Conservation (phyloP, 2,797 vertebrate species). For the Sternotherus odoratus region DNA sequence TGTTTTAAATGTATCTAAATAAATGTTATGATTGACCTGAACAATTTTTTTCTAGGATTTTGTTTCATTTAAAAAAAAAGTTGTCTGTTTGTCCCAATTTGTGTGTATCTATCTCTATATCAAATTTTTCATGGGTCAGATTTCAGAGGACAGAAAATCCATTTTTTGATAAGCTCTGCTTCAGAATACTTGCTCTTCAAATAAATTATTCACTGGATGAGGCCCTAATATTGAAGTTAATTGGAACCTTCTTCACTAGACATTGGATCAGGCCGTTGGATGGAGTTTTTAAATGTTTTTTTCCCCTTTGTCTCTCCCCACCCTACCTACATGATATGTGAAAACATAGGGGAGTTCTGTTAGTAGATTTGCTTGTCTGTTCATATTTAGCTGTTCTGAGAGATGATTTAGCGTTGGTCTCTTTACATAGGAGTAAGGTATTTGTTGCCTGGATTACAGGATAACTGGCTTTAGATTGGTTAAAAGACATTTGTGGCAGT, state of each 20-base stretch:
- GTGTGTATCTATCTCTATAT: too few relatives aligned
- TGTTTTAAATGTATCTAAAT: too few relatives aligned
- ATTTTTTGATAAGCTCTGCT: too few relatives aligned
- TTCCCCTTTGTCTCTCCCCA: not conserved
- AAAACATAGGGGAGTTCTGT: slow-evolving; percentile 12
- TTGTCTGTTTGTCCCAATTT: too few relatives aligned
- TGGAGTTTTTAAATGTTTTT: slow-evolving; percentile 7
- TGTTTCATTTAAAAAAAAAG: too few relatives aligned
- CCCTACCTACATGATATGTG: not conserved
- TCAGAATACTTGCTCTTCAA: not conserved
- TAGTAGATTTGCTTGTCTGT: not conserved
- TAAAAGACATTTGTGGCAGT: not conserved
- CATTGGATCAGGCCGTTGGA: not conserved
- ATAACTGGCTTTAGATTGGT: not conserved
- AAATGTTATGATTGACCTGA: too few relatives aligned
- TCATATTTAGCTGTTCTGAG: not conserved
- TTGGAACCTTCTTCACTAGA: not conserved
- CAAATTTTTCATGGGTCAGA: too few relatives aligned
- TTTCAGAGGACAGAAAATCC: too few relatives aligned
- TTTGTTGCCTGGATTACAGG: not conserved
- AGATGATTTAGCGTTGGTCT: not conserved
- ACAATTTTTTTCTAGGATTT: too few relatives aligned
- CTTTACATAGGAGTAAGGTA: slow-evolving; percentile 1
- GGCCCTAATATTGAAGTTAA: slow-evolving; percentile 16
- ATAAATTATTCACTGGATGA: not conserved